Percentiles rank a stretch among this genome's conserved stretches.
These are phyloP conservation scores for Leptogaster cylindrica DNA, from an alignment of 2,888 invertebrate genomes.

Conservation along the genomic window DNA sequence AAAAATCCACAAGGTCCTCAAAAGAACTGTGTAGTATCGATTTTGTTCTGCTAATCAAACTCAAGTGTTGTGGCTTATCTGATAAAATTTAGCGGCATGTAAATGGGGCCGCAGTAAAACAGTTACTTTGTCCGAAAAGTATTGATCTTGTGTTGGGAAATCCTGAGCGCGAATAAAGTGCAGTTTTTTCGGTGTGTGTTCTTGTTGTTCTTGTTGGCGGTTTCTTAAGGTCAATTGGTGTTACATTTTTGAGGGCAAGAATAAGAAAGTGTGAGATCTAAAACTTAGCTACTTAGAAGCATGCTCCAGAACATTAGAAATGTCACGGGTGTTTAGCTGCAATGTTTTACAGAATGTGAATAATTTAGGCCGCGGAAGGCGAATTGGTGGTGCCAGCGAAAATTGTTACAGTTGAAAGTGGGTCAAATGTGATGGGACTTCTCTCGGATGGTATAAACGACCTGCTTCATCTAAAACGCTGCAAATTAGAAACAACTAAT, in stretches of 20 bases:
- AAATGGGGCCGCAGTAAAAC: neutral
- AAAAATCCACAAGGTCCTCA: neutral
- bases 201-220: neutral
- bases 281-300: too few species aligned
- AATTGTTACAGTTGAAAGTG: conserved; percentile 28
- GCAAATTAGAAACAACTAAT: neutral
- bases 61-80: conserved; percentile 12
- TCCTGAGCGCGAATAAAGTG: conserved; percentile 1
- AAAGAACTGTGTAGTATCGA: conserved; percentile 20
- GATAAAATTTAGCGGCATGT: conserved; percentile 1
- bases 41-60: neutral
- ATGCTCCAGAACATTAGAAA: neutral
- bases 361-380: neutral
- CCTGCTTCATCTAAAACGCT: conserved; percentile 24
- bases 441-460: conserved; percentile 21
- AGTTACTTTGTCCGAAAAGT: conserved; percentile 14
- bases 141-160: conserved; percentile 18
- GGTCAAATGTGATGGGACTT: conserved; percentile 36
- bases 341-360: conserved; percentile 2
- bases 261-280: too few species aligned
- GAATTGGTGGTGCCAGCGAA: conserved; percentile 4
- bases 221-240: neutral
- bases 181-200: too few species aligned
- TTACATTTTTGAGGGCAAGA: too few species aligned
- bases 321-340: conserved; percentile 8